A percentile compares a stretch with the other conserved stretches of the same genome.
Conservation (phyloP, 2,797 vertebrate genomes). For the Orestias chungarensis region DNA sequence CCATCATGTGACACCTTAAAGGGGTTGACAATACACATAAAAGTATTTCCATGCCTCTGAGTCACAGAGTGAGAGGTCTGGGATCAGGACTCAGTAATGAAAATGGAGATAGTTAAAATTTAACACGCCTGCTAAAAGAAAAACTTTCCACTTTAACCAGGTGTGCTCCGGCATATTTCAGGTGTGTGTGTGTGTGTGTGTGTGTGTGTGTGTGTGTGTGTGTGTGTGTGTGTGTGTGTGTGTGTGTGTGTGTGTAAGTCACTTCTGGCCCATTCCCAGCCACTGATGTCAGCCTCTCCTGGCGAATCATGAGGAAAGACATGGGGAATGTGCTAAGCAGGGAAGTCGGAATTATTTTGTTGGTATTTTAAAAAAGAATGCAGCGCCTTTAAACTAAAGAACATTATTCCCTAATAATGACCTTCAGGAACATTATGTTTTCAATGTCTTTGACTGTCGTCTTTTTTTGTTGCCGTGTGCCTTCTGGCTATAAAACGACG, state of each 20-base stretch:
- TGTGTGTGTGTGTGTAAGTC: conserved; percentile 20
- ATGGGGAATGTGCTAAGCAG: conserved; percentile 34
- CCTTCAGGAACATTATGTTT: background rate
- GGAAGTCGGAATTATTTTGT: conserved; percentile 3
- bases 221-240: conserved; percentile 22
- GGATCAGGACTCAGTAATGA: background rate
- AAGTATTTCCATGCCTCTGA: background rate
- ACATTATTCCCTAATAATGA: background rate
- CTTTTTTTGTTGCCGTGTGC: background rate
- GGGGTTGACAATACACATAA: conserved; percentile 3
- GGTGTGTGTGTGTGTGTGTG: conserved; percentile 12
- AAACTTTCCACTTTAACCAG: conserved; percentile 11
- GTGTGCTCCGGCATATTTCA: conserved; percentile 8
- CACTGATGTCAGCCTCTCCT: conserved; percentile 51
- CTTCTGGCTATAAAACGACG: conserved; percentile 17
- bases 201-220: too few species aligned
- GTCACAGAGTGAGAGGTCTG: conserved; percentile 12
- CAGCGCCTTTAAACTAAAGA: background rate
- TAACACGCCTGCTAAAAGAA: background rate
- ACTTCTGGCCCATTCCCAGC: conserved; percentile 47
- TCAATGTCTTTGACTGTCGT: conserved; percentile 12
- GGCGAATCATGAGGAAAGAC: conserved; percentile 35
- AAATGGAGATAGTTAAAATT: background rate
- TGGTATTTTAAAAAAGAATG: background rate
- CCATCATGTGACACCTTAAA: conserved; percentile 17